Base-by-base conservation (phyloP, 2,888 invertebrate genomes). In the Hoplodrina ambigua region DNA sequence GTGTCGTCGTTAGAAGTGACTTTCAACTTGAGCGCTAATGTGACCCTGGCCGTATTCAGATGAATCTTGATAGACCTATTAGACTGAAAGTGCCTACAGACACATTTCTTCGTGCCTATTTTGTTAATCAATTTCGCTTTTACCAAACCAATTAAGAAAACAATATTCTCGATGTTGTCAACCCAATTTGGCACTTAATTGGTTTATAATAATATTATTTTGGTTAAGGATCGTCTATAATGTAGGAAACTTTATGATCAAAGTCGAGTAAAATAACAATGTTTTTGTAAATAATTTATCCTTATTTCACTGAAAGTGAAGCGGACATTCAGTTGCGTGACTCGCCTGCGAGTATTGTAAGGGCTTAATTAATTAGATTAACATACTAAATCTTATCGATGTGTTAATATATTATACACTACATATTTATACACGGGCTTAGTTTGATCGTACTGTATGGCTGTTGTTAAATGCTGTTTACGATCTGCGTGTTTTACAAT, bases 311-410 rank as follows among this genome's bases (percentile, higher is more conserved):
- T 68, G 25, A 68, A 72, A 77, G 61, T 25, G 15, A 63, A 49
- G n/a, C 44, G 54, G 52, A 58, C 67, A 58, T 67, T 64, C 19
- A 41, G 63, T 78, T 57, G 78, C 78, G 78, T 80, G 78, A 71
- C 67, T 41, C 19, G 52, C 64, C 33, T 17, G 57, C 50, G 37
- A 19, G 46, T 66, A 54, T 46, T 66, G 52, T 49, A 71, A 80
- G 67, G 77, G 63, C 81, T 67, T 76, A 80, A 81, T 78, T 80
- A 78, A 78, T 78, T 78, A 65, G 64, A 76, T 78, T 76, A 66
- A 67, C 78, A 53, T 71, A 71, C 13, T 62, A 67, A 80, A 75
- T 67, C 66, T 80, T 76, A 78, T 76, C 77, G 66, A 55, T 64
- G 54, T 63, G 61, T 80, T n/a, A n/a, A 25, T 25, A 25, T 78